Evolutionary conservation across 2,888 invertebrate species (phyloP).

Genomic region (Eupithecia inturbata): DNA sequence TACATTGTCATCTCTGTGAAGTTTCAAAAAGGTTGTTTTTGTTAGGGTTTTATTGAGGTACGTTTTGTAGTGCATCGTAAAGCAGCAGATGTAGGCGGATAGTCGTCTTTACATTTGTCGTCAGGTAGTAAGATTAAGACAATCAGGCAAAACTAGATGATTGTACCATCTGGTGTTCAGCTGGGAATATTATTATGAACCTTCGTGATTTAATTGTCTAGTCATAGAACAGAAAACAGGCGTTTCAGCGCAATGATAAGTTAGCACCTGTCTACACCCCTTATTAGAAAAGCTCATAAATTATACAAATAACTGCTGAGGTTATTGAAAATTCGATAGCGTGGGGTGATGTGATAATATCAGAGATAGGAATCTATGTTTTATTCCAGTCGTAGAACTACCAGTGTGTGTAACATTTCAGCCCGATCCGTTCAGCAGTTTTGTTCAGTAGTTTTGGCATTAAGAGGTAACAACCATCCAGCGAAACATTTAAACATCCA

Average conservation of each 20-base stretch:
- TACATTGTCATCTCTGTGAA: slow-evolving; percentile 42
- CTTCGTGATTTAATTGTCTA: background rate
- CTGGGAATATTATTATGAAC: background rate
- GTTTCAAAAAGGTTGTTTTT: slow-evolving; percentile 50
- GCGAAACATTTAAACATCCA: too few species aligned
- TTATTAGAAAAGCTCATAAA: background rate
- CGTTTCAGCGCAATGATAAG: background rate
- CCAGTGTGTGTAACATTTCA: background rate
- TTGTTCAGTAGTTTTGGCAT: background rate
- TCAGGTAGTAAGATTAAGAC: background rate
- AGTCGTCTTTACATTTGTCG: slow-evolving; percentile 41
- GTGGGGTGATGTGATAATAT: background rate
- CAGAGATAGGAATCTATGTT: background rate
- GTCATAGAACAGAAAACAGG: background rate
- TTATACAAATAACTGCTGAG: background rate
- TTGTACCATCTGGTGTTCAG: background rate
- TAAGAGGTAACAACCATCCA: background rate
- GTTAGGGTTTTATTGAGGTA: slow-evolving; percentile 66
- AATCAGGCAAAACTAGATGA: background rate
- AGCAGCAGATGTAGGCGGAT: slow-evolving; percentile 65
- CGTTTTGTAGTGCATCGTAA: slow-evolving; percentile 69
- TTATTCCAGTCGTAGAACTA: background rate
- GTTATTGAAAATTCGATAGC: background rate
- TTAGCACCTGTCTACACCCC: background rate
- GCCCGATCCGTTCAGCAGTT: background rate